Conservation (phyloP, 2,888 invertebrate genomes). For the Rutpela maculata region DNA sequence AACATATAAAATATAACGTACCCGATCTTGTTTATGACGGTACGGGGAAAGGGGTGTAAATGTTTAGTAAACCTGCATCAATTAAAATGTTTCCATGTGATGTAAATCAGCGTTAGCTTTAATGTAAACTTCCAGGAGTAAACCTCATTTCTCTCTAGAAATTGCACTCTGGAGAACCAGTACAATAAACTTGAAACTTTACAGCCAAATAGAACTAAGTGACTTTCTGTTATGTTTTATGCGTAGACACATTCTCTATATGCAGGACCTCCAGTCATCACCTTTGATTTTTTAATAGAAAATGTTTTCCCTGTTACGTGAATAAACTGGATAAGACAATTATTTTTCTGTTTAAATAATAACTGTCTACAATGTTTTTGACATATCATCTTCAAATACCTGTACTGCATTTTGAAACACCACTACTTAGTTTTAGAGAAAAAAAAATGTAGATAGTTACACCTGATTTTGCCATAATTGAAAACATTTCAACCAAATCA, state of each 20-base stretch:
- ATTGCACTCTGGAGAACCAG: slow-evolving; percentile 48
- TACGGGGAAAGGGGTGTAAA: slow-evolving; percentile 6
- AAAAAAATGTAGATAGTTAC: no score
- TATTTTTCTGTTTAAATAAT: no score
- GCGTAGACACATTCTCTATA: not conserved
- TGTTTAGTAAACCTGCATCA: slow-evolving; percentile 41
- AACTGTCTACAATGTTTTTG: no score
- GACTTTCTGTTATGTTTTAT: slow-evolving; percentile 29
- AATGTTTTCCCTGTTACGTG: no score
- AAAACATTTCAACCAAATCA: no score
- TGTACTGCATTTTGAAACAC: no score
- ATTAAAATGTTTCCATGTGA: slow-evolving; percentile 47
- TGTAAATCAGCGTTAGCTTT: slow-evolving; percentile 52
- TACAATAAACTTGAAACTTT: slow-evolving; percentile 51
- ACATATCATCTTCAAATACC: no score
- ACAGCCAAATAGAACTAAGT: slow-evolving; percentile 47
- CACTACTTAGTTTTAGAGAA: no score
- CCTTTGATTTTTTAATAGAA: no score
- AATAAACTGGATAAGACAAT: no score
- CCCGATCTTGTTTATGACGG: not conserved
- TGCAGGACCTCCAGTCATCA: slow-evolving; percentile 5
- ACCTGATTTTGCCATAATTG: no score
- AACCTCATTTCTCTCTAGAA: slow-evolving; percentile 47
- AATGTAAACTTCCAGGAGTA: slow-evolving; percentile 46
- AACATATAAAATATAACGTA: slow-evolving; percentile 4